Conservation (phyloP, 2,888 invertebrate genomes). For the Agrochola lota region DNA sequence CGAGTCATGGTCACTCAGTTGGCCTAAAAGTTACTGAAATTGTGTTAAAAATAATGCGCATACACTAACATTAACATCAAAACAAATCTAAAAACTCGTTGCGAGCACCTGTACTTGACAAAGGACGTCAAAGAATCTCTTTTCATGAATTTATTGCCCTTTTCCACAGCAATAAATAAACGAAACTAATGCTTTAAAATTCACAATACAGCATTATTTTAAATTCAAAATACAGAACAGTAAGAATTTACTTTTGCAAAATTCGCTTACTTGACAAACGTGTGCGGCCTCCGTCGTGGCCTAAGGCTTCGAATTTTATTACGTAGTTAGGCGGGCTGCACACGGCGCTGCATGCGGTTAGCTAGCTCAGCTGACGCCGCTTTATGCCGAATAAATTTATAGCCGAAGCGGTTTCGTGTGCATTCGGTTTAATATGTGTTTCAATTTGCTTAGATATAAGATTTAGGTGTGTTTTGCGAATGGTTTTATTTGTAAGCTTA, state of each 20-base stretch:
- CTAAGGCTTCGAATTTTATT: conserved; percentile 65
- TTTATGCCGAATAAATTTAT: conserved; percentile 67
- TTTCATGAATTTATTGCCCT: conserved; percentile 3
- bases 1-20: background rate
- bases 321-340: conserved; percentile 68
- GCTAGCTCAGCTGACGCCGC: conserved; percentile 67
- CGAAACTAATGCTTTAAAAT: conserved; percentile 22
- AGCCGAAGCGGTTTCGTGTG: conserved; percentile 53
- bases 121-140: conserved; percentile 6
- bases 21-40: background rate
- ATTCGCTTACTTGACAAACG: conserved; percentile 65
- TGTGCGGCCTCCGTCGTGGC: conserved; percentile 48
- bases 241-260: conserved; percentile 58
- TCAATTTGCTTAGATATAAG: conserved; percentile 58
- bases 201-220: conserved; percentile 22
- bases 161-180: conserved; percentile 20
- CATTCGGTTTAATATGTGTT: conserved; percentile 60
- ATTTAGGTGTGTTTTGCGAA: conserved; percentile 21
- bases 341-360: conserved; percentile 66
- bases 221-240: conserved; percentile 58
- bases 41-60: background rate
- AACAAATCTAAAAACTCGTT: background rate
- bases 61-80: background rate
- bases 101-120: background rate
- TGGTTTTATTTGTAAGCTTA: background rate